Evolutionary conservation across 2,888 invertebrate species (phyloP), one percentile per base, ranked within the genome.

Genomic region (Acleris laterana): DNA sequence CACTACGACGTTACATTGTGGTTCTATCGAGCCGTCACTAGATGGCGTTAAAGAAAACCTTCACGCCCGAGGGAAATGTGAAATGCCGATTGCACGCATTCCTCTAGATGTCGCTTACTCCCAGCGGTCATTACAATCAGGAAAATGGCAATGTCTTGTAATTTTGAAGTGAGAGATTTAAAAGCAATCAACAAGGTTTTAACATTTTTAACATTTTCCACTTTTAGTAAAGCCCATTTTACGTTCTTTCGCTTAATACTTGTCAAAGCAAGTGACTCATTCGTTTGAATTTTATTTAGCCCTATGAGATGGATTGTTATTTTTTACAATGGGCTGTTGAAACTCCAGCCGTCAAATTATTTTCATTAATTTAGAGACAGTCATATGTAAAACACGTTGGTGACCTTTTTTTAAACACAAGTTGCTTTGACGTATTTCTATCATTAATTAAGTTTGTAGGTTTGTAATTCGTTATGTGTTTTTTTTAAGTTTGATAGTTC

Each of bases 51-150:
- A 57, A 62, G 55, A 44, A 61, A 50, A 56, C 55, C 44, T 56
- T 19, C 60, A 44, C 22, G 50, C 55, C 52, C 25, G 32, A 51
- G 66, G 51, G 57, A 38, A 66, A 62, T 46, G 57, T 48, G 32
- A 51, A 65, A 52, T 61, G 42, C n/a, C 17, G 44, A 28, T 52
- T 19, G 38, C 16, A 7, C 44, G 22, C n/a, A 32, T 50, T 51
- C 56, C 57, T 62, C 56, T 66, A 66, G 66, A 66, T 66, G 66
- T 57, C 66, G 62, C 62, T 62, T n/a, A 16, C n/a, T 11, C 55
- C 42, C 55, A 22, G 28, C 62, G 52, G 61, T 38, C 57, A 56
- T 50, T 66, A 20, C 56, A 61, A 66, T 66, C 51, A 66, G 44
- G 61, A 51, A 56, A 61, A 56, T 65, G 53, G 49, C 44, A 50